Percentiles rank a stretch among this genome's conserved stretches.
Evolutionary conservation across 1,140 invertebrate species (phyloP).

Genomic region (Spodoptera frugiperda): DNA sequence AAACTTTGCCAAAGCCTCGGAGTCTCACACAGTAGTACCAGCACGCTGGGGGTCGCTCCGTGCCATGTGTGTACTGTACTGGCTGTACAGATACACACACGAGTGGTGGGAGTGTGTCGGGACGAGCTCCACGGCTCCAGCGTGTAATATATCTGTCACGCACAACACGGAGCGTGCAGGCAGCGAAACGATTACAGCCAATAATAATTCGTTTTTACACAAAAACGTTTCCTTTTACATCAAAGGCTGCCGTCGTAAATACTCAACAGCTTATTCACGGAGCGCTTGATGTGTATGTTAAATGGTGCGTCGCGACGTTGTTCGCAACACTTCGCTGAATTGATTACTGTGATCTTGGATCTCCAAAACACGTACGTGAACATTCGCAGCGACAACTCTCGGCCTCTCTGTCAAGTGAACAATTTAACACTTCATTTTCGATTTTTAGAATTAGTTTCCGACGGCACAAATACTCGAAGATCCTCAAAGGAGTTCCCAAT

Average conservation of each 20-base stretch:
- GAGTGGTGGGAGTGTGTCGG: not conserved
- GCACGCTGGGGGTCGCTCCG: no score
- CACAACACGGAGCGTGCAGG: slow-evolving; percentile 49
- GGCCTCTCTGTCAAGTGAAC: no score
- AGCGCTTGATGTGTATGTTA: slow-evolving; percentile 35
- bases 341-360: slow-evolving; percentile 5
- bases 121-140: not conserved
- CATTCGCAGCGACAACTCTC: not conserved
- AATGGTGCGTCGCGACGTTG: slow-evolving; percentile 23
- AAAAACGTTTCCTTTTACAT: slow-evolving; percentile 53
- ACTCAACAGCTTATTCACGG: slow-evolving; percentile 44
- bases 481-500: slow-evolving; percentile 34
- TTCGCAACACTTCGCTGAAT: slow-evolving; percentile 7
- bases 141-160: slow-evolving; percentile 47
- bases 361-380: not conserved
- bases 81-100: no score
- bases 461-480: not conserved
- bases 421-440: not conserved
- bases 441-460: not conserved
- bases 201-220: slow-evolving; percentile 55
- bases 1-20: no score
- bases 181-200: slow-evolving; percentile 54
- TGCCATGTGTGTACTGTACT: no score
- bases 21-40: no score
- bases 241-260: slow-evolving; percentile 51